phyloP scores from a whole-genome alignment of 2,888 invertebrate genomes.

The Amblyjoppa proteus region DNA sequence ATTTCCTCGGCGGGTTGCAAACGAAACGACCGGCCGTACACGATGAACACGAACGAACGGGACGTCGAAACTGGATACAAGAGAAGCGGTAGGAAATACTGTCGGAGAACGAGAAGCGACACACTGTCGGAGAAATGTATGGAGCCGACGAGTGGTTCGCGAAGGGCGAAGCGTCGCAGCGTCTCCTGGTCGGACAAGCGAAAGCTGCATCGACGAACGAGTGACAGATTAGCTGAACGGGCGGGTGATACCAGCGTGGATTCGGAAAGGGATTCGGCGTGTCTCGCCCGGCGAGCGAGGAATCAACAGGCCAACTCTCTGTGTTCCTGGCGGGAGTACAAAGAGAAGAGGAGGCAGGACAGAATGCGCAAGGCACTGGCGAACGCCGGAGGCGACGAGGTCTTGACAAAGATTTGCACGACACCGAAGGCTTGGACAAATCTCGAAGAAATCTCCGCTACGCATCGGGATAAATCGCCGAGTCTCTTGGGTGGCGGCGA shows the following conservation, averaged over 20 bases:
- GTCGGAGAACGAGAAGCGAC: slow-evolving; percentile 70
- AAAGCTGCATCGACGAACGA: slow-evolving; percentile 79
- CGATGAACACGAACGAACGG: background rate
- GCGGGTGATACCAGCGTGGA: slow-evolving; percentile 72
- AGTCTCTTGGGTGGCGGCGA: background rate
- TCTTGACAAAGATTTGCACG: slow-evolving; percentile 74
- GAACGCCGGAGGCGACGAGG: slow-evolving; percentile 73
- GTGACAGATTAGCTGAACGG: slow-evolving; percentile 72
- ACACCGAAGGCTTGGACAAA: slow-evolving; percentile 78
- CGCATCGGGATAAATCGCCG: slow-evolving; percentile 70
- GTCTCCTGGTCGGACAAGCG: slow-evolving; percentile 73
- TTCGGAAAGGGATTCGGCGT: slow-evolving; percentile 69
- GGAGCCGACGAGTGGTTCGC: background rate
- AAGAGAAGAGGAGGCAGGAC: slow-evolving; percentile 78
- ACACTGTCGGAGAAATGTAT: slow-evolving; percentile 46
- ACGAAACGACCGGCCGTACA: slow-evolving; percentile 15
- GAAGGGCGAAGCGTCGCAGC: slow-evolving; percentile 57
- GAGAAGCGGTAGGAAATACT: slow-evolving; percentile 33
- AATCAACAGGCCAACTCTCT: slow-evolving; percentile 76
- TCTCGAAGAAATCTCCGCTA: slow-evolving; percentile 70
- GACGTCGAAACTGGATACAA: background rate
- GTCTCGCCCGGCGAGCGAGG: slow-evolving; percentile 48
- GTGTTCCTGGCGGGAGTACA: slow-evolving; percentile 81
- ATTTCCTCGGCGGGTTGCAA: background rate
- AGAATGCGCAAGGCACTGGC: slow-evolving; percentile 67